Evolutionary conservation across 1,140 invertebrate genomes (phyloP).

Genomic region (Leptopilina boulardi): DNA sequence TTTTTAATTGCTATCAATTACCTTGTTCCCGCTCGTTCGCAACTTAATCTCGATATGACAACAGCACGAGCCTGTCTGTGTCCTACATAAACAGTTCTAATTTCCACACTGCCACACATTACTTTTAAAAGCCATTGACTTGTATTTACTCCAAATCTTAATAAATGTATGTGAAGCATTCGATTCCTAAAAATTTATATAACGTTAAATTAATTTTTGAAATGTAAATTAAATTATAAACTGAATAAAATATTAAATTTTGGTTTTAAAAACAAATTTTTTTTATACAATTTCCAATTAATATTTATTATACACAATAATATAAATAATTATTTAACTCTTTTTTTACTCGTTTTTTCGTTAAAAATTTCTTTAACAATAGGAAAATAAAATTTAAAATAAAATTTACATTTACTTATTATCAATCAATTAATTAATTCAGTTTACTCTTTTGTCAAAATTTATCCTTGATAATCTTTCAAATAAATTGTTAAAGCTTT

Average conservation of each 20-base stretch:
- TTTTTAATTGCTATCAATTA: slow-evolving; percentile 58
- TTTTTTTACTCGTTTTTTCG: no score
- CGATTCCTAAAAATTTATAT: slow-evolving; percentile 90
- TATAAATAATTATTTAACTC: no score
- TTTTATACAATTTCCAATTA: no score
- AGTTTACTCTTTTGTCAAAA: no score
- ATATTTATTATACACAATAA: no score
- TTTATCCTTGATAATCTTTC: no score
- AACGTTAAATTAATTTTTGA: slow-evolving; percentile 28
- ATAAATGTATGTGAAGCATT: slow-evolving; percentile 93
- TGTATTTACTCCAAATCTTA: slow-evolving; percentile 92
- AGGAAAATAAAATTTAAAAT: no score
- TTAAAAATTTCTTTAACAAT: no score
- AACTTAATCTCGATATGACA: slow-evolving; percentile 96
- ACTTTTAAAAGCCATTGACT: slow-evolving; percentile 92
- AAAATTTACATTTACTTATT: no score
- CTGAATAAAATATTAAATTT: slow-evolving; percentile 37
- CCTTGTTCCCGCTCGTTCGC: slow-evolving; percentile 95
- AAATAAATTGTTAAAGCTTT: no score
- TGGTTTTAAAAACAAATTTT: no score
- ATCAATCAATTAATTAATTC: no score
- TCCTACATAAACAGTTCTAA: slow-evolving; percentile 96
- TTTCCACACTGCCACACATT: slow-evolving; percentile 97
- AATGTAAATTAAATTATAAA: slow-evolving; percentile 26
- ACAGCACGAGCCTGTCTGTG: slow-evolving; percentile 94